Evolutionary conservation across 2,113 vertebrate genomes (phyloP).

Genomic region (Vulpes lagopus): DNA sequence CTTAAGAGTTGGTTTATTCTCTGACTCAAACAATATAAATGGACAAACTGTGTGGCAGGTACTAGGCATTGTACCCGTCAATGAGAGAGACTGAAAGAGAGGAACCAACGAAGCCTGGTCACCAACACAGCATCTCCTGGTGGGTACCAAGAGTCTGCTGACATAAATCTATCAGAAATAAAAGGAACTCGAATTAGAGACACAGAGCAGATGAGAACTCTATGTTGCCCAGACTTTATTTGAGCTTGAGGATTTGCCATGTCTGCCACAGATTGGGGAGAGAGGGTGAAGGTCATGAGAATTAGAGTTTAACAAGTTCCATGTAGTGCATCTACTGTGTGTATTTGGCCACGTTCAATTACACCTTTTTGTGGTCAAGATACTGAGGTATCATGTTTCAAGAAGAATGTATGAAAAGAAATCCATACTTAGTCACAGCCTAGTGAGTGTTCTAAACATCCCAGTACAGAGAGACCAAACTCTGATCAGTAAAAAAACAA

Average conservation of each 20-base stretch:
- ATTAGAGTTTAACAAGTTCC: background rate
- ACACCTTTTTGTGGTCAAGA: background rate
- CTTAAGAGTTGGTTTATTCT: background rate
- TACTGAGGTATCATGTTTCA: background rate
- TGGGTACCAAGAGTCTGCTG: background rate
- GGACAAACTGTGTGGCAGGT: background rate
- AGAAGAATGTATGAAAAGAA: conserved; percentile 34
- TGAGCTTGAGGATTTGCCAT: background rate
- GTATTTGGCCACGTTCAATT: background rate
- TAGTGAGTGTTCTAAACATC: background rate
- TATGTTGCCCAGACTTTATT: background rate
- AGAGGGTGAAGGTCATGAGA: background rate
- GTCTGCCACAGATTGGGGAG: background rate
- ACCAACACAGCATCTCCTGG: background rate
- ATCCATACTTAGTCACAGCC: background rate
- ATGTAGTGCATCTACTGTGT: background rate
- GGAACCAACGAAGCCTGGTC: background rate
- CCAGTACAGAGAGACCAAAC: background rate
- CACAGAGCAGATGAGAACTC: background rate
- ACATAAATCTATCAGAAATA: background rate
- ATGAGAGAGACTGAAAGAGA: background rate
- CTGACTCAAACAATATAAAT: background rate
- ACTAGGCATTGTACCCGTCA: background rate
- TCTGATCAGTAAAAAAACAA: background rate
- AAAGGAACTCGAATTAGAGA: background rate